Base-by-base conservation (phyloP, 2,797 vertebrate genomes). In the Pseudochirops corinnae region DNA sequence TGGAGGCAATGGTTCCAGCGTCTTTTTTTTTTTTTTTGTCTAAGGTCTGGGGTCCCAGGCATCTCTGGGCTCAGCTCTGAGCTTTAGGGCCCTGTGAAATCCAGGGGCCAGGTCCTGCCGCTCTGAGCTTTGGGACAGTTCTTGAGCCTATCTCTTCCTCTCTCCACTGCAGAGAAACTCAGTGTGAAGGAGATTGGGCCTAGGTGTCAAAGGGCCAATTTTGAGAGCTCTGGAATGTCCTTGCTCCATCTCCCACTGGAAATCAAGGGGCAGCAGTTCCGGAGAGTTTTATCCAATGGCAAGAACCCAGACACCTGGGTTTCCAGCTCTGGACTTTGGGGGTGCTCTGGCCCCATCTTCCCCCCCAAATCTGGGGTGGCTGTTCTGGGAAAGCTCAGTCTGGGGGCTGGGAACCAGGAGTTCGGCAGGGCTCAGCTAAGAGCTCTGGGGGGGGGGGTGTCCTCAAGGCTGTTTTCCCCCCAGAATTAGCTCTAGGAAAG, bases 1-100 rank as follows among this genome's bases (percentile, higher is more conserved):
- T 82, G 74, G 74, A 82, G 74, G 74, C 74, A 82, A 82, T 46
- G n/a, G 74, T 82, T 82, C 74, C 74, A 82, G 74, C 24, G 62
- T 74, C 21, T 2, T n/a, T n/a, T n/a, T 39, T 39, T 82, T n/a
- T 55, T 55, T 24, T 74, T 74, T 74, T n/a, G 33, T 46, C n/a
- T 82, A 82, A 46, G 7, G 67, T 21, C 16, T n/a, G 3, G 62
- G 62, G 33, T n/a, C 33, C 60, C 62, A 16, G n/a, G 31, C 28
- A 60, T 29, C 62, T n/a, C 13, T 18, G 67, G 31, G 60, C 31
- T 14, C 60, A 33, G 12, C 60, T 82, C n/a, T 46, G 67, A 46
- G 18, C n/a, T 82, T 82, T 46, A 24, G 33, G n/a, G 18, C n/a
- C 67, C 67, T 5, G 2, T 31, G 33, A 74, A 74, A 74, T 18